Base-by-base conservation (phyloP, 2,113 vertebrate genomes). In the Phrynocephalus versicolor region DNA sequence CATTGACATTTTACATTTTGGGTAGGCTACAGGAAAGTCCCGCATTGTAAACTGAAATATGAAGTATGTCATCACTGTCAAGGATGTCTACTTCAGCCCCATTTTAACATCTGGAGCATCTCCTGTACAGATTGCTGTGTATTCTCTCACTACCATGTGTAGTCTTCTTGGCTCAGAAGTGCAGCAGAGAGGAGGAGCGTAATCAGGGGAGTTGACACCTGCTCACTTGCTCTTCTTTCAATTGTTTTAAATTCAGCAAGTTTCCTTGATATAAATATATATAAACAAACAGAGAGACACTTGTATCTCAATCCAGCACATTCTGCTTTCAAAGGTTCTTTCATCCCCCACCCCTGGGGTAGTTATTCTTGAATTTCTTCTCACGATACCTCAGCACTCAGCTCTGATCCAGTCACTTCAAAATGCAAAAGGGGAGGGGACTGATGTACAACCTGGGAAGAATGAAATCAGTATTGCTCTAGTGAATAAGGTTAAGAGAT, bases 371-470 rank as follows among this genome's bases (percentile, higher is more conserved):
- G 70, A 81, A 81, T 62, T 37, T 84, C 3, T 91, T 74, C 84
- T 70, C 86, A 57, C 25, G 80, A n/a, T n/a, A n/a, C n/a, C n/a
- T n/a, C n/a, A 87, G 62, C 89, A 82, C 88, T 25, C 0, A 0
- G 30, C 21, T 91, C 85, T 81, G 90, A 85, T 58, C 33, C 45
- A 88, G 74, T 82, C 78, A 85, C 60, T 91, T 92, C 67, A 80
- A 82, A 65, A 87, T 82, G 41, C 82, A 45, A 82, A 57, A 18
- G 79, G 76, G 75, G 18, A 70, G 89, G 84, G n/a, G n/a, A n/a
- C n/a, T n/a, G n/a, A n/a, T n/a, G n/a, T n/a, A n/a, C n/a, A n/a
- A n/a, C n/a, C n/a, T n/a, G n/a, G n/a, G n/a, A n/a, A n/a, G n/a
- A n/a, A n/a, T n/a, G n/a, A n/a, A n/a, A n/a, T n/a, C n/a, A n/a